phyloP scores from a whole-genome alignment of 2,797 vertebrate genomes.

The Lemur catta region DNA sequence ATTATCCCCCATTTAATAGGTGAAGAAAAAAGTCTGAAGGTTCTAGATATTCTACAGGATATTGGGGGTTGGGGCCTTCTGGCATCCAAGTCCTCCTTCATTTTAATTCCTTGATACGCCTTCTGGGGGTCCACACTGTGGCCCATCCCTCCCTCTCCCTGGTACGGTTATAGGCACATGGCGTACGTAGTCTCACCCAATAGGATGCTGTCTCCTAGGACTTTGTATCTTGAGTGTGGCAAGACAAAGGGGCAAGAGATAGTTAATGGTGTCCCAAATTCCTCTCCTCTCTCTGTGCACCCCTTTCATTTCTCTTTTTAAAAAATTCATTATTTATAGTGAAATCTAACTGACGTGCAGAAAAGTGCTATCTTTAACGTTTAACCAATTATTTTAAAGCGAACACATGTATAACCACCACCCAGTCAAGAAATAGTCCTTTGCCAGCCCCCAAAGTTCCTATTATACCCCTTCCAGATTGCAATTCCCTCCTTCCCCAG shows the following conservation, averaged over 20 bases:
- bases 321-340: not conserved
- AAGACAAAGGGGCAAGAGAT: not conserved
- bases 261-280: not conserved
- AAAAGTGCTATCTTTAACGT: conserved; percentile 20
- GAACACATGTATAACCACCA: not conserved
- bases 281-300: not conserved
- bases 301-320: not conserved
- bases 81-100: not conserved
- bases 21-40: not conserved
- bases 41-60: not conserved
- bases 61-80: not conserved
- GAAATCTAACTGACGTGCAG: not conserved
- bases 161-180: not conserved
- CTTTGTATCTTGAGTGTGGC: not conserved
- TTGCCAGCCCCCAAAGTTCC: not conserved
- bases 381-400: conserved; percentile 2
- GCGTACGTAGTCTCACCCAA: not conserved
- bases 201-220: not conserved
- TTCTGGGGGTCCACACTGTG: not conserved
- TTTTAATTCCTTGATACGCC: not conserved
- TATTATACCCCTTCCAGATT: not conserved
- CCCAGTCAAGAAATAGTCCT: not conserved
- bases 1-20: not conserved
- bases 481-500: not conserved
- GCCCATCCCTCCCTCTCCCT: not conserved